phyloP scores from a whole-genome alignment of 2,113 vertebrate species.

The Pteruthius melanotis region DNA sequence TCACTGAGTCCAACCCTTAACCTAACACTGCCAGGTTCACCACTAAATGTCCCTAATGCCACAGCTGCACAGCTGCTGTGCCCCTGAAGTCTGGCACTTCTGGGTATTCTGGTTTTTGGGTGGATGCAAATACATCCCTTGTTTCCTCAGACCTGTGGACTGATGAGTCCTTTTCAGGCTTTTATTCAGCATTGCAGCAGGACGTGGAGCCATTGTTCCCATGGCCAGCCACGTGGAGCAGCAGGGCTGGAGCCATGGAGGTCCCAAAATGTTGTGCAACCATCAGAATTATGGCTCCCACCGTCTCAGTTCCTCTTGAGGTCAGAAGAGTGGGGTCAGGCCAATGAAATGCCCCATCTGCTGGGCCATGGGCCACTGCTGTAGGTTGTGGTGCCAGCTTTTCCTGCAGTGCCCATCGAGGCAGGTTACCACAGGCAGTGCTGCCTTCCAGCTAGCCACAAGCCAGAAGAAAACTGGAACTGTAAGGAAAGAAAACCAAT shows the following conservation, averaged over 20 bases:
- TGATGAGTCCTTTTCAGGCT: background rate
- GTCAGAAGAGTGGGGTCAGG: background rate
- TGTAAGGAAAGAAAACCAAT: slow-evolving; percentile 23
- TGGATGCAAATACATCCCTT: background rate
- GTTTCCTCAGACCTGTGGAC: background rate
- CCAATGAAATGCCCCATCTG: background rate
- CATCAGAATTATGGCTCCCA: rapidly evolving
- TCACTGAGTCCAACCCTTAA: background rate
- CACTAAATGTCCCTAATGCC: background rate
- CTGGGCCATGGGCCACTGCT: rapidly evolving
- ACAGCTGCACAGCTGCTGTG: background rate
- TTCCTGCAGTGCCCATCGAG: background rate
- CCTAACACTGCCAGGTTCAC: background rate
- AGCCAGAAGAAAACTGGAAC: background rate
- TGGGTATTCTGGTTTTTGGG: rapidly evolving
- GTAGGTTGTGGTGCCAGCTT: background rate
- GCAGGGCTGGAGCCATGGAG: background rate
- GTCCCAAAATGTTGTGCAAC: rapidly evolving
- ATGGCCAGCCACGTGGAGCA: rapidly evolving
- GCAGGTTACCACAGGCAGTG: background rate
- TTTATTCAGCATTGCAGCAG: background rate
- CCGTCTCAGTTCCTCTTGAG: background rate
- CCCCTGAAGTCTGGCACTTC: background rate
- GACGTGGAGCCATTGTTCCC: too few relatives aligned
- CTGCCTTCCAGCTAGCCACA: background rate